These are phyloP conservation scores for Listronotus oregonensis DNA, from an alignment of 1,140 invertebrate species.

Conservation along the genomic window DNA sequence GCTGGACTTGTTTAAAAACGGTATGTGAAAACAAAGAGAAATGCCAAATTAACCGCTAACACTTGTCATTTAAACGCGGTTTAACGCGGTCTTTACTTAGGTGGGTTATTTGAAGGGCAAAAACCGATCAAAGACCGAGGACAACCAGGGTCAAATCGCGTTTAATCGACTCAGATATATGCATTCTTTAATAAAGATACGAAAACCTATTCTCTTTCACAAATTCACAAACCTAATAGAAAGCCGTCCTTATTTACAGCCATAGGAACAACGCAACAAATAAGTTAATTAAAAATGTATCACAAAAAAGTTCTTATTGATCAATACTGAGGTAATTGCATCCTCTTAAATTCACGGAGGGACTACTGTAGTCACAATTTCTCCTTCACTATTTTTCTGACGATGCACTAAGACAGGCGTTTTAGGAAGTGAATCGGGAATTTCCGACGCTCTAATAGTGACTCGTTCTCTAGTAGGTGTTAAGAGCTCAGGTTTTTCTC, in stretches of 20 bases:
- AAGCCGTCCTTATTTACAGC: not conserved
- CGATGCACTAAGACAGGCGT: conserved; percentile 65
- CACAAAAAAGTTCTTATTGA: conserved; percentile 41
- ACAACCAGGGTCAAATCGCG: too few relatives aligned
- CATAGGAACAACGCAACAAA: conserved; percentile 42
- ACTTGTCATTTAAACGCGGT: too few relatives aligned
- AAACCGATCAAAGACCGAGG: too few relatives aligned
- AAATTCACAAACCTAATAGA: not conserved
- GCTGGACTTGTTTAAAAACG: too few relatives aligned
- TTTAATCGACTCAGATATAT: not conserved
- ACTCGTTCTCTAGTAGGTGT: conserved; percentile 65
- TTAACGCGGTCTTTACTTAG: too few relatives aligned
- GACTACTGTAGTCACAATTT: conserved; percentile 44
- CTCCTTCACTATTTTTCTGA: conserved; percentile 48
- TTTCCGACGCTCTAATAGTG: conserved; percentile 67
- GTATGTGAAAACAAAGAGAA: too few relatives aligned
- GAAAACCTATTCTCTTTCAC: not conserved
- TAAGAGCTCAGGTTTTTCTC: conserved; percentile 53
- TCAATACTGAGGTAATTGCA: conserved; percentile 46
- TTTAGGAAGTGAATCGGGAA: conserved; percentile 63
- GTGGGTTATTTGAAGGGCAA: too few relatives aligned
- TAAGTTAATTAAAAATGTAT: conserved; percentile 46
- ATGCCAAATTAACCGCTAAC: too few relatives aligned
- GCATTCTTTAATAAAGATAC: not conserved
- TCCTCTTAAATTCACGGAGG: conserved; percentile 26